A percentile compares a stretch with the other conserved stretches of the same genome.
phyloP scores from a whole-genome alignment of 92 coral and sea anemone genomes.

The Anthopleura xanthogrammica region DNA sequence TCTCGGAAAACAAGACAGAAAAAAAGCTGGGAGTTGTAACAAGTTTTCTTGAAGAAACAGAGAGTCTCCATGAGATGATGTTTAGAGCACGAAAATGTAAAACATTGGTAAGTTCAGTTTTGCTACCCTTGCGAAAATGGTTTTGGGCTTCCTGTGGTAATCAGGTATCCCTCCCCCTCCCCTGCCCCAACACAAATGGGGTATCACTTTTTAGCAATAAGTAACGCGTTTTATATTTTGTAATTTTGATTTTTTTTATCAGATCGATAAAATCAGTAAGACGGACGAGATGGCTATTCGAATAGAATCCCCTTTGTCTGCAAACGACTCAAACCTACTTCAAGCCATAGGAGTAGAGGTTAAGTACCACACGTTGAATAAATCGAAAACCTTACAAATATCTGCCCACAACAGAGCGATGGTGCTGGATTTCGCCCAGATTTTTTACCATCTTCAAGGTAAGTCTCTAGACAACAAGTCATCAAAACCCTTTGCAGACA shows the following conservation, averaged over 20 bases:
- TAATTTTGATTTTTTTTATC: background rate
- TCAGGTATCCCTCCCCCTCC: too few species aligned
- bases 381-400: background rate
- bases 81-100: background rate
- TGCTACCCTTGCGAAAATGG: too few species aligned
- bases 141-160: too few species aligned
- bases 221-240: background rate
- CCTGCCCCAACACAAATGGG: too few species aligned
- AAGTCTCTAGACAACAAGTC: background rate
- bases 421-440: conserved; percentile 21
- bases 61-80: background rate
- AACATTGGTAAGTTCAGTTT: background rate
- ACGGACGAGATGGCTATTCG: background rate
- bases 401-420: background rate
- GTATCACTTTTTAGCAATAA: too few species aligned
- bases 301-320: conserved; percentile 17
- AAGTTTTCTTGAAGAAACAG: background rate
- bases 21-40: background rate
- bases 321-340: background rate
- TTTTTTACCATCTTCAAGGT: conserved; percentile 26
- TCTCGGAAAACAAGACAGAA: background rate
- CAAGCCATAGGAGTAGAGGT: conserved; percentile 3
- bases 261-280: background rate
- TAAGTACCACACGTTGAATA: background rate
- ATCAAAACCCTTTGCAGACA: too few species aligned